Conservation (phyloP, 2,797 vertebrate genomes). For the Pseudochromis fuscus region DNA sequence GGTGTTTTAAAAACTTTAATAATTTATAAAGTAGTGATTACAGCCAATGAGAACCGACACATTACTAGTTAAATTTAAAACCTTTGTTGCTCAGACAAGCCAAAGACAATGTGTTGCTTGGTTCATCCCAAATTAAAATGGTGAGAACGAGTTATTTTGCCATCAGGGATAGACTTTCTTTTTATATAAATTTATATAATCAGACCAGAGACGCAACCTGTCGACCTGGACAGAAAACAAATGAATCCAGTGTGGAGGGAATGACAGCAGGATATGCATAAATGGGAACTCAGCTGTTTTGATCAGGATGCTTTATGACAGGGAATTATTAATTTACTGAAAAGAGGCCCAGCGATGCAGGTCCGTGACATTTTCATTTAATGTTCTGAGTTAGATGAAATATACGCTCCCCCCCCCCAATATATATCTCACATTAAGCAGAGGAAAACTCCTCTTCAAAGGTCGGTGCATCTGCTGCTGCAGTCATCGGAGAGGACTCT, state of each 20-base stretch:
- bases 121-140: slow-evolving; percentile 29
- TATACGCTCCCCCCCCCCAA: background rate
- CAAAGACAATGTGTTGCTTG: slow-evolving; percentile 54
- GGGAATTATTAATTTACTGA: slow-evolving; percentile 48
- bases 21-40: no score
- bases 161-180: slow-evolving; percentile 11
- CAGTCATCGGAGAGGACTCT: slow-evolving; percentile 1
- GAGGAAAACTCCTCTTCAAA: background rate
- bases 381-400: slow-evolving; percentile 7
- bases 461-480: background rate
- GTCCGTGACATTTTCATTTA: slow-evolving; percentile 32
- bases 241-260: slow-evolving; percentile 17
- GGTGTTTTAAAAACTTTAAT: no score
- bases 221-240: slow-evolving; percentile 24
- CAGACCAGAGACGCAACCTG: slow-evolving; percentile 27
- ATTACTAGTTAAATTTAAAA: slow-evolving; percentile 25
- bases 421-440: slow-evolving; percentile 1
- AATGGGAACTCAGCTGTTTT: background rate
- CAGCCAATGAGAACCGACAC: no score
- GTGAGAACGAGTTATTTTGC: slow-evolving; percentile 40
- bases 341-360: background rate
- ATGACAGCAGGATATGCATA: slow-evolving; percentile 19
- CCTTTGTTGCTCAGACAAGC: background rate
- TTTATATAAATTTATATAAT: no score
- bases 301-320: slow-evolving; percentile 36